Base-by-base conservation (phyloP, 23 tunicate species). In the Halocynthia aurantium region DNA sequence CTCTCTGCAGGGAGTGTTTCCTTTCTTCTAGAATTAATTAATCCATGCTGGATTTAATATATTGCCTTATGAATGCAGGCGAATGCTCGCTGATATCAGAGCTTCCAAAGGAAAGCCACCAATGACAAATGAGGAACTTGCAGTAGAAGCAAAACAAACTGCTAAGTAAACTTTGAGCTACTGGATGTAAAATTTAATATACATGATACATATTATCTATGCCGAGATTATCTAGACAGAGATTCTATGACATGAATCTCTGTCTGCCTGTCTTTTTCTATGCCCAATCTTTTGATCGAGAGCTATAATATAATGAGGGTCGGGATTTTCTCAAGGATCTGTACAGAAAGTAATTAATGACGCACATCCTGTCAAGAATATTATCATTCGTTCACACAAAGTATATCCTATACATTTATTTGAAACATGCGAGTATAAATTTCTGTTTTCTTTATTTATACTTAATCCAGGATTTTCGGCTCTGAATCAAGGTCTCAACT, bases 71-170 rank as follows among this genome's bases (percentile, higher is more conserved):
- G 20, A 67, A 12, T 77, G 49, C 78, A 87, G 93, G 66, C 84
- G 95, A 73, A 78, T 88, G 95, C n/a, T 83, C 22, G 18, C 81
- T 7, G 95, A 88, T 69, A 88, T 88, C 50, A 88, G 86, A 65
- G 79, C 77, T 40, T 52, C 66, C 44, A 88, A 88, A 73, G 95
- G 95, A 17, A 55, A 54, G 2, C 82, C 83, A 80, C 20, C 65
- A 0, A 54, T 83, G 69, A 57, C 67, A 50, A 61, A 69, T 61
- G 84, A 88, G 55, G 58, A 60, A 58, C 21, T 83, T 22, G 19
- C 75, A 22, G 78, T 53, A 51, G 95, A 83, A 67, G 84, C 86
- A 8, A 83, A 79, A 63, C 74, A 83, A 78, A 55, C 78, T 8
- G 95, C 95, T 49, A 88, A 63, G 95, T 88, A 69, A 51, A 73